Base-by-base conservation (phyloP, 2,888 invertebrate species). In the Rhopalosiphum nymphaeae region DNA sequence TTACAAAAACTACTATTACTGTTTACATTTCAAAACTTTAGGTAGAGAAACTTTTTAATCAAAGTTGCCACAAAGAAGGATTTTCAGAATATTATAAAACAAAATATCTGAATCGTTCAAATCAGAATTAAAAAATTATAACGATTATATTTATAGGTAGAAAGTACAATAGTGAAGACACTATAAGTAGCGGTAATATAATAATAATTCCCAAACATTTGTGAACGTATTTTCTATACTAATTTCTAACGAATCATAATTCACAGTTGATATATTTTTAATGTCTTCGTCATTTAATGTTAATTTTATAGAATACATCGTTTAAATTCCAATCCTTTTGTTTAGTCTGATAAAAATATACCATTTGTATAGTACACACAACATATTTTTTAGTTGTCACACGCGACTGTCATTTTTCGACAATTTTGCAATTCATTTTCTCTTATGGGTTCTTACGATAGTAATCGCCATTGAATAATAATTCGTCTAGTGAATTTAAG, bases 401-500 rank as follows among this genome's bases (percentile, higher is more conserved):
- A 56, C 46, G n/a, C 5, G 78, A n/a, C 36, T 90, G 67, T 90
- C 67, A 26, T 90, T 90, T 67, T 29, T 61, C 9, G 36, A 90
- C 89, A n/a, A 67, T 90, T 90, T 67, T 90, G 90, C 90, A 90
- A 90, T 49, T 44, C 44, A 46, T 89, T 89, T 89, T 91, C 67
- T 29, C 57, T 57, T 57, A 56, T 91, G 86, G 29, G 86, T 85
- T 91, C 46, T 57, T 86, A 85, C 57, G 85, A 85, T 46, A 91
- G 7, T 85, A 91, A 91, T 91, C 46, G n/a, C 86, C 86, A 44
- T 57, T 91, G 57, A 91, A 86, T 46, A 86, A 91, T 78, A 89
- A 91, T 85, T 92, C 53, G 92, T 67, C 92, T 25, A 42, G 92
- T 67, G 29, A 92, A 87, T 92, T 61, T 61, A n/a, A 86, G 86